Evolutionary conservation across 2,113 vertebrate genomes (phyloP).

Genomic region (Callaeas wilsoni): DNA sequence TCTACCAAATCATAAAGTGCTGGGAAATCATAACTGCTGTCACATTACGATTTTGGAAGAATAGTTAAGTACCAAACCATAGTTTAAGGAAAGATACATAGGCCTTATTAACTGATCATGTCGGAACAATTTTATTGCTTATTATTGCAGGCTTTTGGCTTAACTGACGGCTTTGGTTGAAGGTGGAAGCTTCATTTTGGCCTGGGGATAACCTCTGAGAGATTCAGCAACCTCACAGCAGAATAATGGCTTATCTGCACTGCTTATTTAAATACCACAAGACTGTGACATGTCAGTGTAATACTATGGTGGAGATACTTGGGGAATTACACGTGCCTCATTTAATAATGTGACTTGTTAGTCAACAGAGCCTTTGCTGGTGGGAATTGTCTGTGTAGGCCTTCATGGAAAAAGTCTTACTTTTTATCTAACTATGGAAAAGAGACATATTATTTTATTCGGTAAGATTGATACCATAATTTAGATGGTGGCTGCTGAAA

Average conservation of each 20-base stretch:
- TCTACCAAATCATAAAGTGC: background rate
- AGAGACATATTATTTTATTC: background rate
- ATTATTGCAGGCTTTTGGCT: background rate
- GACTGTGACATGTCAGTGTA: background rate
- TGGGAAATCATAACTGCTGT: background rate
- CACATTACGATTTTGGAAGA: background rate
- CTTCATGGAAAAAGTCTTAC: background rate
- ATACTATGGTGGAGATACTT: background rate
- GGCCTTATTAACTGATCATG: background rate
- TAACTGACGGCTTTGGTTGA: background rate
- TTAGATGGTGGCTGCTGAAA: background rate
- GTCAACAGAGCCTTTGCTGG: background rate
- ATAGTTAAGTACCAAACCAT: background rate
- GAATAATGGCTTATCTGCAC: background rate
- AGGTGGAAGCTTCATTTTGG: background rate
- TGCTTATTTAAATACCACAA: background rate
- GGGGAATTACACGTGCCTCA: background rate
- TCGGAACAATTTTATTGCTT: background rate
- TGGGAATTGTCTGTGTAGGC: background rate
- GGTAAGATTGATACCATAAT: background rate
- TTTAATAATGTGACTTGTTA: background rate
- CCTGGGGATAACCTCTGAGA: background rate
- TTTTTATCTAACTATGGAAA: background rate
- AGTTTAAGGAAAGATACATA: background rate
- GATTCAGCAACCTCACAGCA: background rate